Evolutionary conservation across 1,140 invertebrate genomes (phyloP), one percentile per base, ranked within the genome.

Genomic region (Philopotamus ludificatus): DNA sequence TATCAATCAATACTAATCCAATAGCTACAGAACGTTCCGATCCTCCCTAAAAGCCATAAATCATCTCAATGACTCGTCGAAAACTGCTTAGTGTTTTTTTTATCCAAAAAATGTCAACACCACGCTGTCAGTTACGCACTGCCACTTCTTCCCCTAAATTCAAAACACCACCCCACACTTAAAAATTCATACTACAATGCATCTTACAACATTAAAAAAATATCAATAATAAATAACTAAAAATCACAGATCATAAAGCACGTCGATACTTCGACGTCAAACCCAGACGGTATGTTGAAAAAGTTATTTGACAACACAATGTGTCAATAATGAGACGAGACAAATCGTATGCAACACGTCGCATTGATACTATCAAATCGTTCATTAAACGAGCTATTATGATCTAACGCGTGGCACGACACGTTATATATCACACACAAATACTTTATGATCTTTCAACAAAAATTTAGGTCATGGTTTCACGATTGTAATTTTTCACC

Each of bases 41-140:
- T n/a, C n/a, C n/a, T n/a, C n/a, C n/a, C n/a, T n/a, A n/a, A n/a
- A n/a, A n/a, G n/a, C n/a, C n/a, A n/a, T n/a, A n/a, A n/a, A n/a
- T n/a, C n/a, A n/a, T n/a, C n/a, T 34, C 53, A 34, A 39, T 65
- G 63, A 65, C 63, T 58, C 23, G 54, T 42, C 26, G 26, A 41
- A 63, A 65, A 65, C 18, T 65, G 63, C 47, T 39, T 47, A 34
- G 53, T 39, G 49, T 58, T 55, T 65, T 49, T 65, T n/a, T n/a
- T n/a, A n/a, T n/a, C 54, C 21, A 21, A 26, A 65, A 58, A 65
- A 47, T 58, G 63, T 65, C 63, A 65, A 65, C 63, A 49, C 42
- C 63, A 65, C 39, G 22, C 50, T 50, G 53, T 49, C 10, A 10
- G 44, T 54, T 45, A 49, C n/a, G 20, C 47, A 49, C 22, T 49